Percentiles rank a stretch among this genome's conserved stretches.
Conservation (phyloP, 2,888 invertebrate species). For the Branchipolynoe longqiensis region DNA sequence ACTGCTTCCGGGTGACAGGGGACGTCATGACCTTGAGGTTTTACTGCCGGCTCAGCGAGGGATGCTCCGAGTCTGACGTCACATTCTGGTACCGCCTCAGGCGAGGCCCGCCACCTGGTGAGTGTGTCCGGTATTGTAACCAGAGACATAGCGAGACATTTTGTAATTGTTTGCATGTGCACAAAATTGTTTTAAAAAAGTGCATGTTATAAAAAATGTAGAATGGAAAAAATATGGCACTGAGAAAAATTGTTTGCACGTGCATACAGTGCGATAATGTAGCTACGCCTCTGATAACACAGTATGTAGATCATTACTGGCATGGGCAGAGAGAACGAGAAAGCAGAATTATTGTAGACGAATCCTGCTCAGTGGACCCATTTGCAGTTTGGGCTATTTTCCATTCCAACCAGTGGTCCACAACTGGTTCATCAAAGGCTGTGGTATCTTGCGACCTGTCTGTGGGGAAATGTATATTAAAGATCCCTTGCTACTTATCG, state of each 20-base stretch:
- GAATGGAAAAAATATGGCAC: not conserved
- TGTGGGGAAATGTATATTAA: too few species aligned
- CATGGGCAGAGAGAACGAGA: too few species aligned
- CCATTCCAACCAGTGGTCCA: too few species aligned
- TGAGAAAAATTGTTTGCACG: not conserved
- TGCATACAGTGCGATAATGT: not conserved
- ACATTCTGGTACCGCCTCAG: conserved; percentile 44
- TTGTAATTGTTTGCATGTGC: not conserved
- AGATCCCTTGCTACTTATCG: too few species aligned
- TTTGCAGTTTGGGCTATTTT: too few species aligned
- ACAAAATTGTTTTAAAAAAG: not conserved
- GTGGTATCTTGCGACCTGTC: too few species aligned
- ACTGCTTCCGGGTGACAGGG: conserved; percentile 4
- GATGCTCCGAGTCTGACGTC: conserved; percentile 41
- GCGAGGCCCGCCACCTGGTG: not conserved
- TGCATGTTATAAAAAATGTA: not conserved
- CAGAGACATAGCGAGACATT: not conserved
- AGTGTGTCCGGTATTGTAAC: too few species aligned
- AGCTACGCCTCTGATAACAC: not conserved
- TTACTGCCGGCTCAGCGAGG: not conserved
- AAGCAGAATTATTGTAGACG: too few species aligned
- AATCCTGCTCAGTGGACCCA: too few species aligned
- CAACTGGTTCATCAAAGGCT: too few species aligned
- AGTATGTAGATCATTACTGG: too few species aligned
- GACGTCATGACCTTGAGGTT: conserved; percentile 17